These are phyloP conservation scores for Catharus bicknelli DNA, from an alignment of 2,113 vertebrate genomes.

Conservation along the genomic window DNA sequence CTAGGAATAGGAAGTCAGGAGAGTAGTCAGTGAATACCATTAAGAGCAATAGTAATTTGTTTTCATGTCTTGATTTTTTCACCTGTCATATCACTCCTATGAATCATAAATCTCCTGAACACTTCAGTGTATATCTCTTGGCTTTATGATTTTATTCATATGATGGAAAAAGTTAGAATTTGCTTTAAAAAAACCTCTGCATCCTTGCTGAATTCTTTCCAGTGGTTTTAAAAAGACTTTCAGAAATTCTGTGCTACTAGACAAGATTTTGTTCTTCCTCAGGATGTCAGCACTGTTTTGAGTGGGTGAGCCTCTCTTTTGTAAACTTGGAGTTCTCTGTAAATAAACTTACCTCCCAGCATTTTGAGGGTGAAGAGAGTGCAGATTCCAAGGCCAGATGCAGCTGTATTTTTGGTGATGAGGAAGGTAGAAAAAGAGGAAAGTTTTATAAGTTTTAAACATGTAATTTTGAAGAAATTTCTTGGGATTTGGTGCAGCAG, in stretches of 20 bases:
- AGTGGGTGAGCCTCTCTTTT: neutral
- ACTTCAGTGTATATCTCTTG: neutral
- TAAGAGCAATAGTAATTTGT: neutral
- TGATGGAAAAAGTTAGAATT: neutral
- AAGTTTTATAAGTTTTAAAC: neutral
- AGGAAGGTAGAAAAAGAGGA: neutral
- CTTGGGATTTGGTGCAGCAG: neutral
- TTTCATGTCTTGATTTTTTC: neutral
- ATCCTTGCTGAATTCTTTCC: neutral
- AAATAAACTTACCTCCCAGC: neutral
- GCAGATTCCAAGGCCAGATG: neutral
- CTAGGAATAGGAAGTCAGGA: neutral
- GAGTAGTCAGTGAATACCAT: neutral
- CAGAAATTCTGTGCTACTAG: neutral
- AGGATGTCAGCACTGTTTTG: neutral
- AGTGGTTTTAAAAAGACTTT: neutral
- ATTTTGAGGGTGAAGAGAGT: neutral
- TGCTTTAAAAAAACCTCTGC: neutral
- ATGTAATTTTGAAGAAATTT: neutral
- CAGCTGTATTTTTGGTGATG: neutral
- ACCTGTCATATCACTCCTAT: neutral
- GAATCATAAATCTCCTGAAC: neutral
- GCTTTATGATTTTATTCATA: neutral
- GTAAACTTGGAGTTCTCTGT: neutral
- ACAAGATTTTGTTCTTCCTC: neutral